Conservation (phyloP, 2,113 vertebrate genomes). For the Misgurnus mizolepis region DNA sequence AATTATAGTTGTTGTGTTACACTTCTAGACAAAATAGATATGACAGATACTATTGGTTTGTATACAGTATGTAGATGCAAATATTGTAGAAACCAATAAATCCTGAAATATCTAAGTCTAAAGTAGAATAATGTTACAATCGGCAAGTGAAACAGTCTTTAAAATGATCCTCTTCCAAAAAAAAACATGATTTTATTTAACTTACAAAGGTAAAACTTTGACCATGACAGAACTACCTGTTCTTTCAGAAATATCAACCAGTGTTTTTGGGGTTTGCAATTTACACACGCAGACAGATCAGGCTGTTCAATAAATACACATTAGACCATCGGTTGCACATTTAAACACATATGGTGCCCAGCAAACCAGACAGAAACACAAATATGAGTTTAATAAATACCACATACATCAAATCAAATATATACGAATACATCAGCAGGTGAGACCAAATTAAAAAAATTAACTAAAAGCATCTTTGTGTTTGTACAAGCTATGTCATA, state of each 20-base stretch:
- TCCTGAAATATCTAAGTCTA: not conserved
- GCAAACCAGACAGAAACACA: slow-evolving; percentile 83
- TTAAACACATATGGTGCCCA: slow-evolving; percentile 73
- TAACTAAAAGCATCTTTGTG: slow-evolving; percentile 85
- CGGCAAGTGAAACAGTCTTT: slow-evolving; percentile 34
- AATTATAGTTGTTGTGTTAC: too few species aligned
- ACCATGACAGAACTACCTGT: slow-evolving; percentile 80
- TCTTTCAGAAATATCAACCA: slow-evolving; percentile 73
- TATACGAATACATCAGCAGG: slow-evolving; percentile 86
- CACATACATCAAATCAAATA: slow-evolving; percentile 87
- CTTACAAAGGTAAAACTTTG: slow-evolving; percentile 87
- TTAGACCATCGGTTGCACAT: slow-evolving; percentile 55
- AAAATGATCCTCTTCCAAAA: slow-evolving; percentile 71
- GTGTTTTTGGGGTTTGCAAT: slow-evolving; percentile 67
- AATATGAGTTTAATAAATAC: slow-evolving; percentile 88
- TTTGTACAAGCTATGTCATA: slow-evolving; percentile 93
- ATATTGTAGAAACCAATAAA: not conserved
- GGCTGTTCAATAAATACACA: slow-evolving; percentile 59
- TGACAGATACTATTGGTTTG: not conserved
- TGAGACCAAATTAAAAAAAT: slow-evolving; percentile 83
- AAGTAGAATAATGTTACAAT: not conserved
- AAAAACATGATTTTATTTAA: slow-evolving; percentile 88
- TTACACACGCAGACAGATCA: slow-evolving; percentile 64
- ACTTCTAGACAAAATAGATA: not conserved
- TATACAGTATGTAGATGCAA: too few species aligned